These are phyloP conservation scores for Harpagifer antarcticus DNA, from an alignment of 2,797 vertebrate species.

Conservation along the genomic window DNA sequence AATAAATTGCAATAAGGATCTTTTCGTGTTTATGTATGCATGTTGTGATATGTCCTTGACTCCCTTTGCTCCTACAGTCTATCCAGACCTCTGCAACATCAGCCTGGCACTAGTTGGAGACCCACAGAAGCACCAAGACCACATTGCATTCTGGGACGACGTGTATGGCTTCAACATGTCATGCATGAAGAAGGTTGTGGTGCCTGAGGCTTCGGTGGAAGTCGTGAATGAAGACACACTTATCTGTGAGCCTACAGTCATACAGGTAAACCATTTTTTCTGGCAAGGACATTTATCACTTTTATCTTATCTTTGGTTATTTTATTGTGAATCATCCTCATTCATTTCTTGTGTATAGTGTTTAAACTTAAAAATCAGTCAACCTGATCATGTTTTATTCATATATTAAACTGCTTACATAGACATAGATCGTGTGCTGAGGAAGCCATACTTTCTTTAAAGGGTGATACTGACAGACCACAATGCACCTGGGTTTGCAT, in stretches of 20 bases:
- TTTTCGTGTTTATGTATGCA: background rate
- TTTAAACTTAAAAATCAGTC: background rate
- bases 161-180: conserved; percentile 97
- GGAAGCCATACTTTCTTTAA: background rate
- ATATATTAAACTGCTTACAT: background rate
- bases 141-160: conserved; percentile 94
- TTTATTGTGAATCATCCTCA: background rate
- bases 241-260: conserved; percentile 88
- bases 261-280: conserved; percentile 86
- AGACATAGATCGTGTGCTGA: background rate
- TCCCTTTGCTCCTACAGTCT: conserved; percentile 82
- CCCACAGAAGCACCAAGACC: conserved; percentile 82
- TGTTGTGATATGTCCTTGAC: background rate
- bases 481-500: background rate
- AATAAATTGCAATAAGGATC: background rate
- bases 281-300: no score
- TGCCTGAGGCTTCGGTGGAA: conserved; percentile 92
- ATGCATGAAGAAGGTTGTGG: conserved; percentile 94
- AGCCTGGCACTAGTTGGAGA: conserved; percentile 91
- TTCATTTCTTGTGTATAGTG: background rate
- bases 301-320: background rate
- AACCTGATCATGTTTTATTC: background rate
- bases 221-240: conserved; percentile 86
- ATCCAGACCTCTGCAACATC: conserved; percentile 92
- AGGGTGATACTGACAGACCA: background rate